phyloP scores from a whole-genome alignment of 2,797 vertebrate species.

The Eulemur mongoz region DNA sequence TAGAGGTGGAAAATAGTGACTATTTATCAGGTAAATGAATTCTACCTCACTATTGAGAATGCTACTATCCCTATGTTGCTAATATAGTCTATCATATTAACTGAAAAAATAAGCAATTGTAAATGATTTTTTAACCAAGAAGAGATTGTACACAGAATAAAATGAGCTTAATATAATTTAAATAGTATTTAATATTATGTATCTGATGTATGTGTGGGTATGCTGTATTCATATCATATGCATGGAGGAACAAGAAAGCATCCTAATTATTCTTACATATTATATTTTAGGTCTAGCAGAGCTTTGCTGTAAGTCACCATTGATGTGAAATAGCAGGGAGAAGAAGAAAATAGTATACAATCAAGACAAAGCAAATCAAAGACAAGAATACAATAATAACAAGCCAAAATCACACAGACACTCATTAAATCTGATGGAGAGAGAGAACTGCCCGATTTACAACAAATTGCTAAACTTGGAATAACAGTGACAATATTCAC shows the following conservation, averaged over 20 bases:
- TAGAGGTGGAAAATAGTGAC: neutral
- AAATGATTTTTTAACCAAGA: neutral
- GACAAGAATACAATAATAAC: neutral
- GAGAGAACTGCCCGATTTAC: neutral
- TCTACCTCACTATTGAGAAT: neutral
- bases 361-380: neutral
- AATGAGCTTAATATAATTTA: neutral
- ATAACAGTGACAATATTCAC: neutral
- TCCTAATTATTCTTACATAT: neutral
- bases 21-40: neutral
- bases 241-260: neutral
- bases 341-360: neutral
- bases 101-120: constrained; percentile 17
- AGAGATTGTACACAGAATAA: neutral
- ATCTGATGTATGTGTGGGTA: neutral
- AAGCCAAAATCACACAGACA: neutral
- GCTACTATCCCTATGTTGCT: neutral
- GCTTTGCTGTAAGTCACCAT: neutral
- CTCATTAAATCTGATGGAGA: neutral
- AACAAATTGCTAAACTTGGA: neutral
- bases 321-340: neutral
- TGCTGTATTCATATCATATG: neutral
- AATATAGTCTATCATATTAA: neutral
- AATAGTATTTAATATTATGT: neutral
- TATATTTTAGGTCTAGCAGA: neutral